Evolutionary conservation across 2,888 invertebrate genomes (phyloP), one percentile per base, ranked within the genome.

Genomic region (Eristalis arbustorum): DNA sequence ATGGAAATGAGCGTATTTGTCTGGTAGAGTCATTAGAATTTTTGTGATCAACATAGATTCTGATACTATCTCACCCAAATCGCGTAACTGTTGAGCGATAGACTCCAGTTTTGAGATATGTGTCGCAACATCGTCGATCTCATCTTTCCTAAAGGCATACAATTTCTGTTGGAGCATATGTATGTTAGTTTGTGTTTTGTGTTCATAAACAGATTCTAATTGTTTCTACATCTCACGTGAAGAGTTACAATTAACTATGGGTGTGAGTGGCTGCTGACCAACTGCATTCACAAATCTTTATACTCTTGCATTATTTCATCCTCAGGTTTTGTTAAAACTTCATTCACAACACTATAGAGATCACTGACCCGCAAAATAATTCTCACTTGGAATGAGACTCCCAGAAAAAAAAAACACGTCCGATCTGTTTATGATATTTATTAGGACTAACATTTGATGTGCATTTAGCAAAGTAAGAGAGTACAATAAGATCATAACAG

Each of bases 121-220:
- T 28, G 69, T 80, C 28, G 88, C 83, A 49, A 89, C 88, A 68
- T 79, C 59, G 14, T 84, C 84, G 18, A 57, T 59, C 4, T 66
- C 62, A 61, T 87, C 77, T 56, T 78, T 87, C 62, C 74, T 56
- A 56, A 74, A 79, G 1, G 71, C 59, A 67, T 88, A 88, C 64
- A 88, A 89, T n/a, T 89, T 68, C 56, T 91, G 90, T 56, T 91
- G 91, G 0, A 91, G 49, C n/a, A 90, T 88, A 88, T 91, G 90
- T 1, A 91, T 77, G 34, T 83, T 90, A 1, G 89, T 90, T 31
- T 89, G 89, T 0, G 89, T 84, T 81, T 90, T 91, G 71, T 90
- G 90, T 71, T 91, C 91, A 75, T 89, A 91, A 0, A 91, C 67
- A 8, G 61, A 37, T n/a, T 82, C 37, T 11, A 88, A 23, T 63